Percentiles rank a stretch among this genome's conserved stretches.
Evolutionary conservation across 2,797 vertebrate species (phyloP).

Genomic region (Hypotaenidia okinawae): DNA sequence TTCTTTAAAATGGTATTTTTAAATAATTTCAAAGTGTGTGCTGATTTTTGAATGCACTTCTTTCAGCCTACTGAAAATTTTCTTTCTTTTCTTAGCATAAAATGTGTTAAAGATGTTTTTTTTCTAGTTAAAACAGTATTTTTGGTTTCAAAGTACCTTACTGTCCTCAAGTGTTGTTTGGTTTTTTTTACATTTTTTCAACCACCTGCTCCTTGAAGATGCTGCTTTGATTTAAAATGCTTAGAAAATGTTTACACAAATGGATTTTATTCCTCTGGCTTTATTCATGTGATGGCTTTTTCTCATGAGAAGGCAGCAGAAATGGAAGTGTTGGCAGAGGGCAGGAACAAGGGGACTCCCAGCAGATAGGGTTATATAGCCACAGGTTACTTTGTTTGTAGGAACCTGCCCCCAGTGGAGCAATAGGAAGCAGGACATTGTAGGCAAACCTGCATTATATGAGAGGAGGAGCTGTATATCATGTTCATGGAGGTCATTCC

Average conservation of each 20-base stretch:
- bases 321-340: neutral
- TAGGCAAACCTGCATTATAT: neutral
- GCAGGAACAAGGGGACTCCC: neutral
- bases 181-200: neutral
- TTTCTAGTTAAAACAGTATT: neutral
- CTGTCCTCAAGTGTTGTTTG: neutral
- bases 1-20: neutral
- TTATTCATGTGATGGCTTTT: neutral
- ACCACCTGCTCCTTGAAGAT: neutral
- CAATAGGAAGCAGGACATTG: fast-evolving
- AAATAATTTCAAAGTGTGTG: neutral
- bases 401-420: neutral
- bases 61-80: neutral
- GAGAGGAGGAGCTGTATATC: neutral
- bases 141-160: neutral
- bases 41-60: neutral
- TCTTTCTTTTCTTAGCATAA: neutral
- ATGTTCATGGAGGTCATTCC: neutral
- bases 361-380: neutral
- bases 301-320: neutral
- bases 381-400: neutral
- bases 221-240: neutral
- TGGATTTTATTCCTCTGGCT: neutral
- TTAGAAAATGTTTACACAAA: neutral
- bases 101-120: neutral